phyloP scores from a whole-genome alignment of 2,888 invertebrate genomes.

The Ophioninae sp. region DNA sequence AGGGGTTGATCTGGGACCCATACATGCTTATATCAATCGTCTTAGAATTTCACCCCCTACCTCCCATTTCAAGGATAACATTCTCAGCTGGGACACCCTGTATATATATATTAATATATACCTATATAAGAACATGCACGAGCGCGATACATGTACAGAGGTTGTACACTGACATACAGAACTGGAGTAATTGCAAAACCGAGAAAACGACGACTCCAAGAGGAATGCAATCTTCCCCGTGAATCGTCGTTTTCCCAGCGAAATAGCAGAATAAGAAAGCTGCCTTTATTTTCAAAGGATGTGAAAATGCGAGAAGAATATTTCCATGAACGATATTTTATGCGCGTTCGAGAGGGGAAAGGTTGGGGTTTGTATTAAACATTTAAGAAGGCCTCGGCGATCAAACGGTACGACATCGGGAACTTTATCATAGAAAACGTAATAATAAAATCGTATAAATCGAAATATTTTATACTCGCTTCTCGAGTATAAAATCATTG shows the following conservation, averaged over 20 bases:
- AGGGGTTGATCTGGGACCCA: too few relatives aligned
- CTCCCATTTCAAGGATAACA: too few relatives aligned
- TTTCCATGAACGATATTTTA: constrained; percentile 28
- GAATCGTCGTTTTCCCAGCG: constrained; percentile 38
- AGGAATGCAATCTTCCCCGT: constrained; percentile 54
- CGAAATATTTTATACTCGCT: too few relatives aligned
- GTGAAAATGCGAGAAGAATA: constrained; percentile 42
- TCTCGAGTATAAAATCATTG: too few relatives aligned
- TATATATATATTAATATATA: neutral
- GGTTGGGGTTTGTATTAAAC: constrained; percentile 13
- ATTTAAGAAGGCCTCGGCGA: neutral
- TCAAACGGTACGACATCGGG: neutral
- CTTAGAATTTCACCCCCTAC: too few relatives aligned
- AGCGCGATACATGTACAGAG: neutral
- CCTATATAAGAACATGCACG: neutral
- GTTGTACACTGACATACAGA: constrained; percentile 2
- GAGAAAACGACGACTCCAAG: constrained; percentile 33
- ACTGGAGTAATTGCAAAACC: constrained; percentile 37
- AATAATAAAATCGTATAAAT: neutral
- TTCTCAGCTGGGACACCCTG: too few relatives aligned
- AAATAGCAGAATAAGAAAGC: constrained; percentile 30
- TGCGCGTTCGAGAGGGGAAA: neutral
- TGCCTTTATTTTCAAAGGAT: constrained; percentile 43
- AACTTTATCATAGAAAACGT: neutral
- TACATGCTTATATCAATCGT: too few relatives aligned